Base-by-base conservation (phyloP, 2,888 invertebrate species). In the Amaurobius ferox region DNA sequence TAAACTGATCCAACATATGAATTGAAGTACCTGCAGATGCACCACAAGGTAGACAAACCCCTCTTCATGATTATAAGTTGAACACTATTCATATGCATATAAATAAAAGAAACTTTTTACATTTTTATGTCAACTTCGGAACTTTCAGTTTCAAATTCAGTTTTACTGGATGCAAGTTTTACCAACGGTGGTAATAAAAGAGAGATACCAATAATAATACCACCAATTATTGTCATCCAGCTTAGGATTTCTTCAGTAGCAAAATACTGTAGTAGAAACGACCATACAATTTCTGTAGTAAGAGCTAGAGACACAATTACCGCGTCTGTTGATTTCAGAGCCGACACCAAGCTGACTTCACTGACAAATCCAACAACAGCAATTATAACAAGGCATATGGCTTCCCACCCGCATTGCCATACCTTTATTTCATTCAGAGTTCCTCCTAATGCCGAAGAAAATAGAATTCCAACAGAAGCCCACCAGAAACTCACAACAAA, bases 401-500 rank as follows among this genome's bases (percentile, higher is more conserved):
- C 30, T 44, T 87, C 80, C 7, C 35, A 11, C 0, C 80, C 80
- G 26, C 87, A 87, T 6, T 67, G 9, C 77, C 77, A 77, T 0
- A 32, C 7, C 6, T 61, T 16, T 28, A 64, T 23, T 32, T 9
- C 40, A 1, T 23, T 28, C 7, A 29, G 55, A 29, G 19, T 13
- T n/a, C 48, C 35, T 11, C 16, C 40, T 6, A 87, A 44, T 11
- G n/a, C 13, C 11, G 32, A 23, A 16, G 79, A 72, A 39, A 87
- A 76, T 6, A 70, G 11, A 16, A 77, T 28, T 16, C 87, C 87
- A 1, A 87, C 68, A 0, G 35, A 13, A 0, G 87, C 55, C 87
- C 87, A 87, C 87, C 87, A 87, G 13, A 80, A 77, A n/a, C 80
- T 87, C 7, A 80, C 77, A 0, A 87, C 77, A 0, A 72, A 32